phyloP scores from a whole-genome alignment of 92 coral and sea anemone genomes.

The Parazoanthus darwini region DNA sequence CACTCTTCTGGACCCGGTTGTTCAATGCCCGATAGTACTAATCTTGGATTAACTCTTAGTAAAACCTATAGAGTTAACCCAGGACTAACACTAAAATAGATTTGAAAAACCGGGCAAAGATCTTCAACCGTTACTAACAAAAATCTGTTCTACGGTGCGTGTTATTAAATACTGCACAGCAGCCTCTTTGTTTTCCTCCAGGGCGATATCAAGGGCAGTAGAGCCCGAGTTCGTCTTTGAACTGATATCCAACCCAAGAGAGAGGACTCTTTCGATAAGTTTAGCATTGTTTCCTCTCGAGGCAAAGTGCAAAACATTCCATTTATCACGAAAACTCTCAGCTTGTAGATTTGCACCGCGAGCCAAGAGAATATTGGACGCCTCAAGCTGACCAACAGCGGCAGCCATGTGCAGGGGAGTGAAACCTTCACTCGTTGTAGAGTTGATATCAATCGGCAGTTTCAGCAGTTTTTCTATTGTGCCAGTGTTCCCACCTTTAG shows the following conservation, averaged over 20 bases:
- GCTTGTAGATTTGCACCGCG: neutral
- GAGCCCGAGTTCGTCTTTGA: neutral
- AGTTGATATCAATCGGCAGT: neutral
- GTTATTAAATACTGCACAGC: neutral
- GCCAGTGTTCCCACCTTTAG: constrained; percentile 23
- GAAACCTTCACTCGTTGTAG: neutral
- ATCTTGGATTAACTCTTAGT: too few species aligned
- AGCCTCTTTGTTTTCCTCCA: neutral
- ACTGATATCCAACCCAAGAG: constrained; percentile 12
- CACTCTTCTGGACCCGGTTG: too few species aligned
- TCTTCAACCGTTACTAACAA: neutral
- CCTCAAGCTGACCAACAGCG: neutral
- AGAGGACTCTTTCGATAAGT: constrained; percentile 8
- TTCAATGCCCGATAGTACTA: too few species aligned
- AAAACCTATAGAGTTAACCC: too few species aligned
- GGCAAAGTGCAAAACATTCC: constrained; percentile 25
- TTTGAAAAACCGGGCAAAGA: too few species aligned
- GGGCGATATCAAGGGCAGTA: neutral
- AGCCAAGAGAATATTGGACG: neutral
- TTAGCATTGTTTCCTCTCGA: neutral
- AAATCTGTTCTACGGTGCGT: neutral
- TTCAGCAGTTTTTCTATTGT: constrained; percentile 1
- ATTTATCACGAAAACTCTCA: neutral
- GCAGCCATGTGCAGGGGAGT: constrained; percentile 21
- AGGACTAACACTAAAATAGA: too few species aligned